These are phyloP conservation scores for Apis mellifera DNA, from an alignment of 1,140 invertebrate species.

Conservation along the genomic window DNA sequence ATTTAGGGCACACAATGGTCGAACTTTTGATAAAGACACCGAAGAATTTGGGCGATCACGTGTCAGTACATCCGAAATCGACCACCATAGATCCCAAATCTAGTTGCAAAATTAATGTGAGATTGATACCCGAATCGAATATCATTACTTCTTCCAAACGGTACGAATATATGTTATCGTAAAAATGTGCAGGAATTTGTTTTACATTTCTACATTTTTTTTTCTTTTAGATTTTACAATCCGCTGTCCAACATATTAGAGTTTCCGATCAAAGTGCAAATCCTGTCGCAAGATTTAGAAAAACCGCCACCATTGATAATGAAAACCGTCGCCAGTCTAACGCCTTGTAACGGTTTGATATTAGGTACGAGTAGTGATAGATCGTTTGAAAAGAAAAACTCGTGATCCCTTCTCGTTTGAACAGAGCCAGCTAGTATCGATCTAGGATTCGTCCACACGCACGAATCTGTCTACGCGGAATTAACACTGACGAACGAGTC, in stretches of 20 bases:
- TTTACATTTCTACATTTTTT: neutral
- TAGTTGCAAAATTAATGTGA: neutral
- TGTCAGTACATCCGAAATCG: conserved; percentile 18
- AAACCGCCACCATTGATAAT: conserved; percentile 19
- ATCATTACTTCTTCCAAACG: neutral
- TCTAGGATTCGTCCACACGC: conserved; percentile 17
- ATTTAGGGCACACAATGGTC: neutral
- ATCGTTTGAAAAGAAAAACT: too few species aligned
- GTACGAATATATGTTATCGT: neutral
- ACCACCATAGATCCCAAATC: neutral
- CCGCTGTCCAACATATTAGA: neutral
- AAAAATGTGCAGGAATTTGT: neutral
- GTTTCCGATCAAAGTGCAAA: conserved; percentile 21
- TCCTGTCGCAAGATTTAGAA: neutral
- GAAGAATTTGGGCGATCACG: conserved; percentile 3
- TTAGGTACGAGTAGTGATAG: neutral
- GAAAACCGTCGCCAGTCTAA: conserved; percentile 23
- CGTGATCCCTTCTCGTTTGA: too few species aligned
- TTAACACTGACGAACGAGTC: conserved; percentile 13
- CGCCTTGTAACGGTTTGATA: neutral
- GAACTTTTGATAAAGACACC: conserved; percentile 26
- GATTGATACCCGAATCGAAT: conserved; percentile 9
- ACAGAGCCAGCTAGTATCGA: conserved; percentile 13
- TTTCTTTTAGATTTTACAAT: conserved; percentile 5
- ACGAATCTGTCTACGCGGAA: conserved; percentile 23